phyloP scores from a whole-genome alignment of 2,888 invertebrate genomes.

The Actias luna region DNA sequence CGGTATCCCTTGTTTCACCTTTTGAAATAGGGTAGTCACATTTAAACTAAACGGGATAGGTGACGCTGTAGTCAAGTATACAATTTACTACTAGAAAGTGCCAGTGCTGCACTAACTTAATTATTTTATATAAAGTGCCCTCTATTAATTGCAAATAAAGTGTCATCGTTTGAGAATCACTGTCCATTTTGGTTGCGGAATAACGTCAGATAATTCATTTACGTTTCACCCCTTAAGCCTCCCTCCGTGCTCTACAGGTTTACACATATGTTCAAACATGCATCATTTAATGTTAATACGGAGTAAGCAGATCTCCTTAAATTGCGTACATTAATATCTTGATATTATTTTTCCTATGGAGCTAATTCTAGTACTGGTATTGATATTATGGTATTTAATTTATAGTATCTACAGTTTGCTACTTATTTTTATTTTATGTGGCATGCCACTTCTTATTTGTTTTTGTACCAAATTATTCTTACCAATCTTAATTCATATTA shows the following conservation, averaged over 20 bases:
- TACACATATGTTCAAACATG: conserved; percentile 27
- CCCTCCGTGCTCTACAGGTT: conserved; percentile 25
- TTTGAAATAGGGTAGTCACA: too few relatives aligned
- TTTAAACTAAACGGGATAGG: too few relatives aligned
- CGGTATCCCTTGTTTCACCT: too few relatives aligned
- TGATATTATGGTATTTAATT: neutral
- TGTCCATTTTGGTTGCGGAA: conserved; percentile 43
- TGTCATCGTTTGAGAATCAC: conserved; percentile 43
- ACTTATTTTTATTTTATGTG: neutral
- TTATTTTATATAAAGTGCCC: neutral
- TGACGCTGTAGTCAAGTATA: too few relatives aligned
- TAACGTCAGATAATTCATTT: conserved; percentile 74
- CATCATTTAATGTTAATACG: conserved; percentile 4
- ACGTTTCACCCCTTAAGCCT: conserved; percentile 41
- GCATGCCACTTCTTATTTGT: too few relatives aligned
- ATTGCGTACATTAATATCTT: neutral
- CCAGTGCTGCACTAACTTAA: too few relatives aligned
- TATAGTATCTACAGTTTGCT: neutral
- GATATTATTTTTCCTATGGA: neutral
- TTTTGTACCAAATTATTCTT: too few relatives aligned
- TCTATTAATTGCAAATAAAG: neutral
- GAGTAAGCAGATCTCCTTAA: neutral
- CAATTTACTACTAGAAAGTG: too few relatives aligned
- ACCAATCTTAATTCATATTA: too few relatives aligned
- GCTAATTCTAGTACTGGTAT: neutral